Base-by-base conservation (phyloP, 2,797 vertebrate species). In the Micromesistius poutassou region DNA sequence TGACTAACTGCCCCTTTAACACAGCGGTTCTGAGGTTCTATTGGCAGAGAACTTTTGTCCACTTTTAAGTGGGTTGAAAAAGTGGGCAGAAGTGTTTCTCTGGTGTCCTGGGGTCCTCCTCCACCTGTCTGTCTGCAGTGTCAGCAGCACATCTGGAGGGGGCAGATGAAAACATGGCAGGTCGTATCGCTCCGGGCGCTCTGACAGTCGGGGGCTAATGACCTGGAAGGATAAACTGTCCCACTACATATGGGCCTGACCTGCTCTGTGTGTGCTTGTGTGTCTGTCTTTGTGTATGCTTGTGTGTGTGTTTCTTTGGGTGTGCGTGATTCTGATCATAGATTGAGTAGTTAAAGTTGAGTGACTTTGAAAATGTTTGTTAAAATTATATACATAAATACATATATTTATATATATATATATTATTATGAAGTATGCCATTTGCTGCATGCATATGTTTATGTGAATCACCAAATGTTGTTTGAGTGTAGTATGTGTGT, bases 151-250 rank as follows among this genome's bases (percentile, higher is more conserved):
- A 91, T 90, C 89, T 91, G 87, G 83, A 76, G 71, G 74, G n/a
- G 81, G 77, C 76, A 79, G 81, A 86, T 13, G 83, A 78, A 76
- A 16, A 85, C 75, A 76, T 77, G 84, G 85, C 87, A 85, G 80
- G 80, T 84, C 75, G 8, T 31, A 81, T 86, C 84, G 79, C 84
- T 88, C 83, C 75, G 83, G 82, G 88, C 80, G 72, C 79, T 79
- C 86, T 86, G 90, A 92, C 86, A 89, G 85, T 81, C 87, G 71
- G 88, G 73, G 83, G 88, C 88, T 90, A 92, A 92, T 88, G 87
- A 91, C 89, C 87, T 87, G 85, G 86, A 90, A 91, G 82, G 79
- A 89, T 62, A 74, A 79, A 62, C 62, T 55, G 81, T 87, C 91
- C 90, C 91, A 13, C 72, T 83, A 83, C 89, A 87, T 88, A 87